Conservation (phyloP, 2,797 vertebrate species). For the Chaetodon trifasciatus region DNA sequence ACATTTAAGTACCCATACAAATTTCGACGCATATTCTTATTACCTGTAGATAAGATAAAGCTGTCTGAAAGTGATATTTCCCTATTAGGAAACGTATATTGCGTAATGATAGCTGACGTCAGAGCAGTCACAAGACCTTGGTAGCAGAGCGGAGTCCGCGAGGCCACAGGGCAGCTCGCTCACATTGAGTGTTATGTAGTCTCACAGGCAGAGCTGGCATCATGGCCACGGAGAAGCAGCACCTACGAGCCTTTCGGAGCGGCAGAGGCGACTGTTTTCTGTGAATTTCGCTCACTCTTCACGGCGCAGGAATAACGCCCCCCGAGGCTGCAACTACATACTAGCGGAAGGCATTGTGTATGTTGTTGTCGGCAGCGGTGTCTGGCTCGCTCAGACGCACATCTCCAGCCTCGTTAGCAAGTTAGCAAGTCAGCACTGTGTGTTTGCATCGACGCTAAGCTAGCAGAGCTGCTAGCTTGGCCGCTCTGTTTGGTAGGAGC, state of each 20-base stretch:
- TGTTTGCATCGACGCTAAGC: slow-evolving; percentile 46
- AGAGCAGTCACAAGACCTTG: slow-evolving; percentile 83
- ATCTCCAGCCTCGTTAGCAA: slow-evolving; percentile 19
- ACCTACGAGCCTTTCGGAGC: not conserved
- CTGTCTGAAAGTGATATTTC: slow-evolving; percentile 11
- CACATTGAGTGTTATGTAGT: slow-evolving; percentile 42
- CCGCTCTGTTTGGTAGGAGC: slow-evolving; percentile 76
- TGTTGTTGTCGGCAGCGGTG: slow-evolving; percentile 25
- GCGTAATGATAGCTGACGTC: slow-evolving; percentile 84
- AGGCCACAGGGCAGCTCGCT: slow-evolving; percentile 17
- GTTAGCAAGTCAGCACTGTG: slow-evolving; percentile 41
- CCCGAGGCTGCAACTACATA: not conserved
- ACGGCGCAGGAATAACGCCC: not conserved
- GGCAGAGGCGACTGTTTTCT: not conserved
- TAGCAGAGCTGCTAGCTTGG: slow-evolving; percentile 79
- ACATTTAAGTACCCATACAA: not conserved
- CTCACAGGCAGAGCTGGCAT: slow-evolving; percentile 25
- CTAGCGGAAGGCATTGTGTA: slow-evolving; percentile 37
- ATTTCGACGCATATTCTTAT: not conserved
- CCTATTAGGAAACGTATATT: slow-evolving; percentile 77
- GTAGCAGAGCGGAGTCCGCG: slow-evolving; percentile 3
- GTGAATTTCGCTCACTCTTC: not conserved
- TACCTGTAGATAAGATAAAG: too few species aligned
- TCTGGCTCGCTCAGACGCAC: slow-evolving; percentile 10
- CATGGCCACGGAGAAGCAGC: slow-evolving; percentile 59